A percentile compares a stretch with the other conserved stretches of the same genome.
Conservation (phyloP, 2,888 invertebrate genomes). For the Exocentrus adspersus region DNA sequence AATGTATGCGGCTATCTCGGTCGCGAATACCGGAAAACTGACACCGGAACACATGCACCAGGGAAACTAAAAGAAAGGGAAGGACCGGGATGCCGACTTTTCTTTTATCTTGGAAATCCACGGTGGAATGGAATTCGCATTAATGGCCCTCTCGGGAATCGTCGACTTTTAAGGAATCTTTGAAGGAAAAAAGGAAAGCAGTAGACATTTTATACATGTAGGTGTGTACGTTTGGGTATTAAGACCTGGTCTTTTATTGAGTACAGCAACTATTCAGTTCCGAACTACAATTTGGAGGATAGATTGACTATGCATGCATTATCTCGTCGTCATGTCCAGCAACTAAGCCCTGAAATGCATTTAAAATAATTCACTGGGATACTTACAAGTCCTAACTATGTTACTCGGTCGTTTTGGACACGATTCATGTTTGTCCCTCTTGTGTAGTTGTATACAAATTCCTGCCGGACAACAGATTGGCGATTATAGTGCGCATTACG, state of each 20-base stretch:
- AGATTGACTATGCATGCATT: background rate
- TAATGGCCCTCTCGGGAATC: background rate
- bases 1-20: constrained; percentile 13
- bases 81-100: background rate
- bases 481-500: no score
- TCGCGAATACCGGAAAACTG: constrained; percentile 13
- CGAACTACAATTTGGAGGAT: no score
- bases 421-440: background rate
- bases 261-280: no score
- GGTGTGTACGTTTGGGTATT: no score
- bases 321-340: background rate
- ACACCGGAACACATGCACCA: constrained; percentile 10
- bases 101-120: background rate
- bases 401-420: background rate
- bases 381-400: background rate
- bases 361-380: background rate
- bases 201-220: no score
- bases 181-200: no score
- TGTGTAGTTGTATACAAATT: background rate
- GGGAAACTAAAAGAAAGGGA: background rate
- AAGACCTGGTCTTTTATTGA: no score
- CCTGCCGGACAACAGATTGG: no score
- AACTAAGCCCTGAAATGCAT: background rate
- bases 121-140: background rate
- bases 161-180: no score